Evolutionary conservation across 2,888 invertebrate genomes (phyloP).

Genomic region (Apocheima hispidaria): DNA sequence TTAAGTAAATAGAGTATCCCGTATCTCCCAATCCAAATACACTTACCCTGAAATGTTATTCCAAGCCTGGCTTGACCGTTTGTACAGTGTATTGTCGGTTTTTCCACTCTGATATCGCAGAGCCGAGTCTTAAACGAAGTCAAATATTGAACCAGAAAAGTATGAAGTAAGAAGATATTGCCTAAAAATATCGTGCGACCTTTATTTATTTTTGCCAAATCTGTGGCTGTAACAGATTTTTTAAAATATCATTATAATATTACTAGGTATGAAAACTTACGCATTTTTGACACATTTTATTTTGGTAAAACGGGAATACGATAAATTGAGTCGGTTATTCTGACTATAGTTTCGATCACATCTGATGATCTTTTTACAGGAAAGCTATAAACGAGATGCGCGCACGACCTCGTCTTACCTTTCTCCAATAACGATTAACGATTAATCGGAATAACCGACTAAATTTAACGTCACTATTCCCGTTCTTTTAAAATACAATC

Average conservation of each 20-base stretch:
- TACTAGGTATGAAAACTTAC: background rate
- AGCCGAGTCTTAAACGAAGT: slow-evolving; percentile 21
- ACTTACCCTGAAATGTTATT: slow-evolving; percentile 16
- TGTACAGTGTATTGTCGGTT: slow-evolving; percentile 23
- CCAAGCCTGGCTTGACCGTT: slow-evolving; percentile 22
- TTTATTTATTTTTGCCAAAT: slow-evolving; percentile 2
- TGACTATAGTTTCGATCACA: too few relatives aligned
- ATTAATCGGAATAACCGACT: too few relatives aligned
- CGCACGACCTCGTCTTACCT: too few relatives aligned
- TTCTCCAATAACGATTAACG: too few relatives aligned
- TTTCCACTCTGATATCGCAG: slow-evolving; percentile 15
- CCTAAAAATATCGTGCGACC: slow-evolving; percentile 1
- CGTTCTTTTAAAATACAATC: too few relatives aligned
- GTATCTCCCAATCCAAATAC: slow-evolving; percentile 11
- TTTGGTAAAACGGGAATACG: too few relatives aligned
- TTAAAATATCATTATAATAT: too few relatives aligned
- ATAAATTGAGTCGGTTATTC: too few relatives aligned
- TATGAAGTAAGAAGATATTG: slow-evolving; percentile 2
- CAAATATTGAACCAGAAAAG: slow-evolving; percentile 19
- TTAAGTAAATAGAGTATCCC: slow-evolving; percentile 8
- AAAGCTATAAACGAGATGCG: too few relatives aligned
- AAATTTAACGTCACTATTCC: too few relatives aligned
- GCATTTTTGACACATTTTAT: too few relatives aligned
- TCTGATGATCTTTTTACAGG: slow-evolving; percentile 2
- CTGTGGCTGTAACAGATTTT: too few relatives aligned